Percentiles rank a stretch among this genome's conserved stretches.
Conservation (phyloP, 1,140 invertebrate species). For the Zaprionus ornatus region DNA sequence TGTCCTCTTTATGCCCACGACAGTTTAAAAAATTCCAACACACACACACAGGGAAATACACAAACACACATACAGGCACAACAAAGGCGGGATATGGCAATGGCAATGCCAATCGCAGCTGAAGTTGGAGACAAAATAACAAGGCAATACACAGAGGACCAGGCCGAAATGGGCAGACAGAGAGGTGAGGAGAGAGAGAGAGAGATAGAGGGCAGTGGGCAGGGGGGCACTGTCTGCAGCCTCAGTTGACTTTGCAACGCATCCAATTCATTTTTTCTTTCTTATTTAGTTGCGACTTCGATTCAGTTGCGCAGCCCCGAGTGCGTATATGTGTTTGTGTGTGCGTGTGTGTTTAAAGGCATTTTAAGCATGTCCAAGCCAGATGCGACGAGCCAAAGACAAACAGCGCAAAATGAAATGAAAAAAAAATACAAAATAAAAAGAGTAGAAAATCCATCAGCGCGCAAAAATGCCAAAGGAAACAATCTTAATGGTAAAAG, state of each 20-base stretch:
- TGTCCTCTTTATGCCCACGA: slow-evolving; percentile 82
- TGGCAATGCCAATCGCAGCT: slow-evolving; percentile 42
- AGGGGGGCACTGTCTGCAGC: slow-evolving; percentile 9
- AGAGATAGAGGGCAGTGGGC: not conserved
- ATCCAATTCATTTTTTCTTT: slow-evolving; percentile 74
- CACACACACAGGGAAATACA: slow-evolving; percentile 45
- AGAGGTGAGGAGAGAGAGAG: slow-evolving; percentile 5
- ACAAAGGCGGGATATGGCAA: slow-evolving; percentile 46
- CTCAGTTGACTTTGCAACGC: slow-evolving; percentile 72
- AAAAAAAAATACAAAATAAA: slow-evolving; percentile 20
- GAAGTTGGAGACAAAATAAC: slow-evolving; percentile 64
- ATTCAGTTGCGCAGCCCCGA: slow-evolving; percentile 63
- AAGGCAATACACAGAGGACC: slow-evolving; percentile 82
- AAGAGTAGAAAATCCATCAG: slow-evolving; percentile 82
- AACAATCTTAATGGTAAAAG: slow-evolving; percentile 83
- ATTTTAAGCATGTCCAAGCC: slow-evolving; percentile 79
- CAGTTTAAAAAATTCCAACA: slow-evolving; percentile 80
- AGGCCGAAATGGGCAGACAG: slow-evolving; percentile 29
- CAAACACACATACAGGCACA: slow-evolving; percentile 2
- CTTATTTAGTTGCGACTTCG: slow-evolving; percentile 74
- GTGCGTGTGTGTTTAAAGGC: slow-evolving; percentile 60
- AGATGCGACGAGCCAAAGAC: slow-evolving; percentile 59
- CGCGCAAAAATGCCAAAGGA: slow-evolving; percentile 82
- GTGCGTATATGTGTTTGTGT: slow-evolving; percentile 17
- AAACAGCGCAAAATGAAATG: slow-evolving; percentile 39